A percentile compares a stretch with the other conserved stretches of the same genome.
Evolutionary conservation across 2,113 vertebrate genomes (phyloP).

Genomic region (Atractosteus spatula): DNA sequence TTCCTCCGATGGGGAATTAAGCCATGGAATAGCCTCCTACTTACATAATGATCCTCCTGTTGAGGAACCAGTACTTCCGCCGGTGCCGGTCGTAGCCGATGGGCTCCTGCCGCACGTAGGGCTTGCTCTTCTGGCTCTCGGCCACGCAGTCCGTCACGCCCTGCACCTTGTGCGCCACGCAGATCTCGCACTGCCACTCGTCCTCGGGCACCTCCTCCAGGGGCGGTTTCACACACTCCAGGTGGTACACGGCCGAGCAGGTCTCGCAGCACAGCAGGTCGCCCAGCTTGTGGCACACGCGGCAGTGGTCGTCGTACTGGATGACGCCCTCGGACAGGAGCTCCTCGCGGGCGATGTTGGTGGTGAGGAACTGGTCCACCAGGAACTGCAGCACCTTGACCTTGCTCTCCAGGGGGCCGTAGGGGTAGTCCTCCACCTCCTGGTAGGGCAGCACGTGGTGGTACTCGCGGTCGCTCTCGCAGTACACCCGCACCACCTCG

Average conservation of each 20-base stretch:
- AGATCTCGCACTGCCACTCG: constrained; percentile 98
- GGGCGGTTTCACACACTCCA: constrained; percentile 94
- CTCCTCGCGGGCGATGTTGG: constrained; percentile 95
- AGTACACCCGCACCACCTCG: constrained; percentile 92
- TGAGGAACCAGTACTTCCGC: constrained; percentile 97
- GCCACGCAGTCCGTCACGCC: constrained; percentile 93
- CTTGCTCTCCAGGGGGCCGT: constrained; percentile 86
- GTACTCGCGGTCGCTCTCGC: constrained; percentile 92
- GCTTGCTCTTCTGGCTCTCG: constrained; percentile 92
- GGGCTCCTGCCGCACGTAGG: constrained; percentile 92
- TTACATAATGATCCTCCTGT: constrained; percentile 93
- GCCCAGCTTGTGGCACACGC: constrained; percentile 94
- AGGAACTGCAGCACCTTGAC: constrained; percentile 95
- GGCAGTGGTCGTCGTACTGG: constrained; percentile 94
- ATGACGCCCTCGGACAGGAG: constrained; percentile 95
- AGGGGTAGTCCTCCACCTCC: constrained; percentile 93
- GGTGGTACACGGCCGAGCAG: constrained; percentile 92
- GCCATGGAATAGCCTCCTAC: constrained; percentile 44
- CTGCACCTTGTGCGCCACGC: constrained; percentile 91
- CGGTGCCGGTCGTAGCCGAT: constrained; percentile 93
- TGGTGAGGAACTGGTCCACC: constrained; percentile 96
- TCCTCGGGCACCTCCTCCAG: constrained; percentile 92
- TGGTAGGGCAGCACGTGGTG: constrained; percentile 86
- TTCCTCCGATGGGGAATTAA: no score
- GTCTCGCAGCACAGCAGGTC: constrained; percentile 97